Evolutionary conservation across 1,140 invertebrate genomes (phyloP).

Genomic region (Scaptodrosophila lebanonensis): DNA sequence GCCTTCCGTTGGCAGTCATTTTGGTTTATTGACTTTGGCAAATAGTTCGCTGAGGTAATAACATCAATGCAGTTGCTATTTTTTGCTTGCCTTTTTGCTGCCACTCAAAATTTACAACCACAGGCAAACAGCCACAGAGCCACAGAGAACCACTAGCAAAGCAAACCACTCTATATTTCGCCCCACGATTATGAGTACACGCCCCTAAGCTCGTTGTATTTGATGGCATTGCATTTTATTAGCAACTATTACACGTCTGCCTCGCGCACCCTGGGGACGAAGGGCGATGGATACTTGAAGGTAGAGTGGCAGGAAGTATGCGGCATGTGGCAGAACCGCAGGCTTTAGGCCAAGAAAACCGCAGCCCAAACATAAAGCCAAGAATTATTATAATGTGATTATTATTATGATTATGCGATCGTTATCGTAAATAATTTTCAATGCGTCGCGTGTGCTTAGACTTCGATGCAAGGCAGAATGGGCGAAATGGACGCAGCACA

Average conservation of each 20-base stretch:
- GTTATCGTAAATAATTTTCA: constrained; percentile 75
- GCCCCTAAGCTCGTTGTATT: constrained; percentile 1
- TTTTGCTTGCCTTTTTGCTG: constrained; percentile 32
- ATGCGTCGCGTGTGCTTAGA: constrained; percentile 68
- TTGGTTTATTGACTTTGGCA: constrained; percentile 72
- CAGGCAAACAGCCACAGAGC: neutral
- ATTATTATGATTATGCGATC: constrained; percentile 76
- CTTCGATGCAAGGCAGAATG: constrained; percentile 29
- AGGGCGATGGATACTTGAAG: no score
- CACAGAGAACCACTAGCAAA: no score
- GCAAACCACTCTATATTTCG: no score
- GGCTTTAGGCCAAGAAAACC: constrained; percentile 6
- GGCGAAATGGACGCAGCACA: constrained; percentile 1
- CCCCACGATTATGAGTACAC: no score
- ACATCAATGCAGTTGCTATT: constrained; percentile 75
- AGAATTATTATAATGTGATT: constrained; percentile 76
- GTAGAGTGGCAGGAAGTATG: no score
- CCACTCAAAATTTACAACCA: constrained; percentile 27
- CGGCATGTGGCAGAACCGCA: no score
- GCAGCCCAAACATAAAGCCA: constrained; percentile 49
- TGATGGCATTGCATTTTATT: constrained; percentile 70
- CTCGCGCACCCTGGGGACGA: neutral
- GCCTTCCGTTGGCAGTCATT: constrained; percentile 42
- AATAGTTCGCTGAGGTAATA: constrained; percentile 72
- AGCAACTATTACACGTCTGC: constrained; percentile 69